Evolutionary conservation across 1,140 invertebrate species (phyloP).

Genomic region (Drosophila lacteicornis): DNA sequence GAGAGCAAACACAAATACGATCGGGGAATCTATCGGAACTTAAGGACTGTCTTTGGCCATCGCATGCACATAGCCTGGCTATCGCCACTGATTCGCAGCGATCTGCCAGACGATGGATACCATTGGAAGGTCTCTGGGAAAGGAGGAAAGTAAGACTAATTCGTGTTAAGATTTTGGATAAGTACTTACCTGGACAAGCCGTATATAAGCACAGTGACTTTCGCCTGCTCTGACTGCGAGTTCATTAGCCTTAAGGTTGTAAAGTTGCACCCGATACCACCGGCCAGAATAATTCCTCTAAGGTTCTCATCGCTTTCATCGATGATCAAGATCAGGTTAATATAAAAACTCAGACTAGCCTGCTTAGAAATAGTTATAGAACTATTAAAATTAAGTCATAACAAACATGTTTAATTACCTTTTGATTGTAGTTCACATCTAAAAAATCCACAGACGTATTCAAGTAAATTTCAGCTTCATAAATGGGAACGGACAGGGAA

Average conservation of each 20-base stretch:
- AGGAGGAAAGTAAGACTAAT: conserved; percentile 13
- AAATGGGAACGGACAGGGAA: conserved; percentile 45
- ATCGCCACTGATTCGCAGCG: conserved; percentile 91
- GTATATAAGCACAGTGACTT: conserved; percentile 55
- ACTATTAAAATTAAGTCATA: not conserved
- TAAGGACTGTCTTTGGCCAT: conserved; percentile 89
- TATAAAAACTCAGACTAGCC: conserved; percentile 27
- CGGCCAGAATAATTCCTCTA: conserved; percentile 21
- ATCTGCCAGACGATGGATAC: conserved; percentile 90
- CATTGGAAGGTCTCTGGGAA: conserved; percentile 86
- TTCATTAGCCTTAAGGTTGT: conserved; percentile 38
- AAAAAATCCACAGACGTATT: not conserved
- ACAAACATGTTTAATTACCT: conserved; percentile 22
- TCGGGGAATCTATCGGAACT: conserved; percentile 89
- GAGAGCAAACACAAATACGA: conserved; percentile 86
- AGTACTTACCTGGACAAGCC: conserved; percentile 22
- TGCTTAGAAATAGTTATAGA: conserved; percentile 17
- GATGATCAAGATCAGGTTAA: conserved; percentile 58
- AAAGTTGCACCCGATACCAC: conserved; percentile 60
- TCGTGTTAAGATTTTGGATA: conserved; percentile 4
- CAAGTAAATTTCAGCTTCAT: conserved; percentile 37
- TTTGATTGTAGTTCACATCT: conserved; percentile 31
- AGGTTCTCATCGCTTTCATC: conserved; percentile 39
- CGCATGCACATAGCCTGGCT: conserved; percentile 91
- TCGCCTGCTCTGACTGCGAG: not conserved